Conservation (phyloP, 1,140 invertebrate species). For the Cyclargus thomasi region DNA sequence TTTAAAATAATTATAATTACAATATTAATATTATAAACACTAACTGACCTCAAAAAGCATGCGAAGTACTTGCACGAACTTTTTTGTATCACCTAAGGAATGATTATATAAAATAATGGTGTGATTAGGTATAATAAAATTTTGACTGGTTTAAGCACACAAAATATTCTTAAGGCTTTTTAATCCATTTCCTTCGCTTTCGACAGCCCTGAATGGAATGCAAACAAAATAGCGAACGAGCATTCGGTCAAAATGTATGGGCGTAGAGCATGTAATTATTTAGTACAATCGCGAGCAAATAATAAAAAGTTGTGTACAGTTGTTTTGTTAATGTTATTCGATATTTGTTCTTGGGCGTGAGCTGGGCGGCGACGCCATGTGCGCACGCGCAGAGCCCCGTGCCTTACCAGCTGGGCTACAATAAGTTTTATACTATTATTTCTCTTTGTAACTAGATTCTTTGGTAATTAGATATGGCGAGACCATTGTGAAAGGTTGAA, state of each 20-base stretch:
- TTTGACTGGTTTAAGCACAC: too few species aligned
- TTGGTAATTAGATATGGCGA: neutral
- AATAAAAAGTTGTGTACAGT: slow-evolving; percentile 16
- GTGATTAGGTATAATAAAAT: too few species aligned
- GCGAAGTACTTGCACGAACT: too few species aligned
- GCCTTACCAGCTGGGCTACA: slow-evolving; percentile 21
- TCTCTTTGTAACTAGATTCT: neutral
- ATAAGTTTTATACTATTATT: slow-evolving; percentile 5
- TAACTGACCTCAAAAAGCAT: too few species aligned
- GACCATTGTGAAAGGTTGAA: too few species aligned
- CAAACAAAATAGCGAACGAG: neutral
- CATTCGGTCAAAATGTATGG: slow-evolving; percentile 1
- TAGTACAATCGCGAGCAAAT: slow-evolving; percentile 9
- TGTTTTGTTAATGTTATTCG: slow-evolving; percentile 39
- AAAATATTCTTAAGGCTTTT: neutral
- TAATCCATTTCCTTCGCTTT: neutral
- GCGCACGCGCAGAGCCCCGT: slow-evolving; percentile 45
- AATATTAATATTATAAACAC: too few species aligned
- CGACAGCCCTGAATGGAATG: neutral
- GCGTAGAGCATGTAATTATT: slow-evolving; percentile 13
- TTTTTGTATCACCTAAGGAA: too few species aligned
- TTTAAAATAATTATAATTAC: neutral
- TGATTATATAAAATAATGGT: too few species aligned
- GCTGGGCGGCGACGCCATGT: slow-evolving; percentile 48
- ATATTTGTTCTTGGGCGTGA: slow-evolving; percentile 36